Percentiles rank a stretch among this genome's conserved stretches.
These are phyloP conservation scores for Uria lomvia DNA, from an alignment of 2,113 vertebrate genomes.

Conservation along the genomic window DNA sequence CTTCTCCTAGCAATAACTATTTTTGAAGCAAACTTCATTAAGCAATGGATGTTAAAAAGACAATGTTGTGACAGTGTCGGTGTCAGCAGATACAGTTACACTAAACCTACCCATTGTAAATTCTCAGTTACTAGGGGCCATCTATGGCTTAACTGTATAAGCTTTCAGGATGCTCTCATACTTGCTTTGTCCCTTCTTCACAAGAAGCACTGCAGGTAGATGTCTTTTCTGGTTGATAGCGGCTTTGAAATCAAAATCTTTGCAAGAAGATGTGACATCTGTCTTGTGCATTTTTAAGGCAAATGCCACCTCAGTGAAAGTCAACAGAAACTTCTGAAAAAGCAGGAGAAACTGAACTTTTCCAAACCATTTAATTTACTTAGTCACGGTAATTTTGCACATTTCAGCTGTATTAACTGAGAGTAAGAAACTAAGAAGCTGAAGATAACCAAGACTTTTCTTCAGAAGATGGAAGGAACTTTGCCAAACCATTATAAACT, in stretches of 20 bases:
- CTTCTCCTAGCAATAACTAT: neutral
- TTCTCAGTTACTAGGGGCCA: neutral
- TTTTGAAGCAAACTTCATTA: neutral
- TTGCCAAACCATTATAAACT: neutral
- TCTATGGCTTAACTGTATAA: neutral
- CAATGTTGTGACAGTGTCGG: neutral
- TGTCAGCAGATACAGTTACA: neutral
- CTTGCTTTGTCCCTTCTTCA: neutral
- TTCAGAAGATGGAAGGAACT: neutral
- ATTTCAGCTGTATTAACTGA: neutral
- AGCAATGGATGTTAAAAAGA: neutral
- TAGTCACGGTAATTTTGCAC: neutral
- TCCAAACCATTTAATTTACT: neutral
- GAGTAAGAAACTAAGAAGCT: neutral
- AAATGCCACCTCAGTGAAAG: neutral
- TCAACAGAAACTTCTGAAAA: neutral
- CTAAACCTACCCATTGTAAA: neutral
- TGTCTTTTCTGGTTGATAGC: neutral
- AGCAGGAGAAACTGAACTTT: neutral
- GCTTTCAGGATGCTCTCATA: neutral
- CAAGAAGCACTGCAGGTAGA: neutral
- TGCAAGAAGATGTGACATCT: neutral
- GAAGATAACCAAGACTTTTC: neutral
- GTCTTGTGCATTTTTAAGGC: neutral
- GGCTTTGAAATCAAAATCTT: neutral